Conservation (phyloP, 2,113 vertebrate species). For the Rhinolophus ferrumequinum region DNA sequence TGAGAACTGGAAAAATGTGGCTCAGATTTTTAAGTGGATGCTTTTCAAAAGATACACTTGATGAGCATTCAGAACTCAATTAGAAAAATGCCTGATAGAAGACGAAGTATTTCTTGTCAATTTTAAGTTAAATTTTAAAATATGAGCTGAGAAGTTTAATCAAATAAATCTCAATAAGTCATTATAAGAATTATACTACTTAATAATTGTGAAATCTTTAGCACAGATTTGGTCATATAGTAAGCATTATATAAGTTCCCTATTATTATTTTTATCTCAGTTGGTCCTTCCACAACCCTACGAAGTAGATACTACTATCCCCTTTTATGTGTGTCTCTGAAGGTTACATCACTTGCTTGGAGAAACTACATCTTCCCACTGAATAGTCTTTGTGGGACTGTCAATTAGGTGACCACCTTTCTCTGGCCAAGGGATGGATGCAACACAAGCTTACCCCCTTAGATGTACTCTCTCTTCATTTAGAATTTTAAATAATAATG, state of each 20-base stretch:
- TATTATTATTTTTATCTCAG: not conserved
- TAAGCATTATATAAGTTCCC: not conserved
- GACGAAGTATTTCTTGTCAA: not conserved
- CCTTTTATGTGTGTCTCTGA: not conserved
- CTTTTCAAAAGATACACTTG: not conserved
- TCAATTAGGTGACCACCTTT: not conserved
- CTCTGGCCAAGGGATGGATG: not conserved
- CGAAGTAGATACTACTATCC: not conserved
- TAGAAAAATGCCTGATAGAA: not conserved
- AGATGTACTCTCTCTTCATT: not conserved
- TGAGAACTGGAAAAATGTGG: not conserved
- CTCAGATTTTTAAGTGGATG: not conserved
- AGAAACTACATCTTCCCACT: not conserved
- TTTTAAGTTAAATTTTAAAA: conserved; percentile 30
- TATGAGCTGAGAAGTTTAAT: not conserved
- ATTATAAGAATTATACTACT: not conserved
- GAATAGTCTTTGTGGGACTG: not conserved
- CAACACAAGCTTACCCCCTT: not conserved
- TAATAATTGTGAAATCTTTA: not conserved
- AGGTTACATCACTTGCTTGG: not conserved
- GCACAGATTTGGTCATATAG: not conserved
- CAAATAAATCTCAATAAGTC: not conserved
- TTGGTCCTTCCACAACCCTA: not conserved
- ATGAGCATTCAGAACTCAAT: not conserved
- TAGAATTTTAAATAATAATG: not conserved